These are phyloP conservation scores for Helicolenus hilgendorfi DNA, from an alignment of 2,797 vertebrate species.

Conservation along the genomic window DNA sequence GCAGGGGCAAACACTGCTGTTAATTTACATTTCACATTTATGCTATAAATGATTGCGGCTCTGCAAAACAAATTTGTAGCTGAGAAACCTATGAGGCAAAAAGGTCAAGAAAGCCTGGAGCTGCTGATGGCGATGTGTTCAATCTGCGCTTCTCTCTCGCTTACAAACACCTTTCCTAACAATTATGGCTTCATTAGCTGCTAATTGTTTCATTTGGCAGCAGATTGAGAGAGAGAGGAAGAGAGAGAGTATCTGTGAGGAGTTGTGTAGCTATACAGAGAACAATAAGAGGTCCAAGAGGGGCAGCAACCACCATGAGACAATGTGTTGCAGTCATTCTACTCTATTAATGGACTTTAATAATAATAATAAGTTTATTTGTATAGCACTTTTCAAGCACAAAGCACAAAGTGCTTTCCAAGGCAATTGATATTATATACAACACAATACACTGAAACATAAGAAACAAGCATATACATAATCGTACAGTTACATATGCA, in stretches of 20 bases:
- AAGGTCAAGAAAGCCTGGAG: constrained; percentile 1
- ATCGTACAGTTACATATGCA: no score
- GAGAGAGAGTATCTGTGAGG: constrained; percentile 6
- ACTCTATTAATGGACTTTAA: neutral
- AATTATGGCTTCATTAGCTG: constrained; percentile 67
- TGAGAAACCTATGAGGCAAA: constrained; percentile 9
- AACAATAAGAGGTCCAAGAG: constrained; percentile 29
- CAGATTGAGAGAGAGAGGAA: constrained; percentile 11
- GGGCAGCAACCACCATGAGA: neutral
- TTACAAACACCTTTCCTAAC: constrained; percentile 27
- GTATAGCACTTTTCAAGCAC: no score
- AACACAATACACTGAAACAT: no score
- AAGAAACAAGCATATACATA: no score
- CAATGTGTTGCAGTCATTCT: neutral
- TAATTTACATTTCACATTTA: neutral
- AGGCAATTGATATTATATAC: no score
- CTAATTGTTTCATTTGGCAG: constrained; percentile 70
- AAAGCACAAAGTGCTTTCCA: no score
- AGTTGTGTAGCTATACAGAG: constrained; percentile 27
- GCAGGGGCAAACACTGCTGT: neutral
- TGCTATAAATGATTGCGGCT: neutral
- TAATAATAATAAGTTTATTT: no score
- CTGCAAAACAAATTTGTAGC: neutral
- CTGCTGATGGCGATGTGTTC: neutral
- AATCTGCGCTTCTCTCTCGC: neutral